Conservation (phyloP, 2,888 invertebrate species). For the Himalopsyche japonica region DNA sequence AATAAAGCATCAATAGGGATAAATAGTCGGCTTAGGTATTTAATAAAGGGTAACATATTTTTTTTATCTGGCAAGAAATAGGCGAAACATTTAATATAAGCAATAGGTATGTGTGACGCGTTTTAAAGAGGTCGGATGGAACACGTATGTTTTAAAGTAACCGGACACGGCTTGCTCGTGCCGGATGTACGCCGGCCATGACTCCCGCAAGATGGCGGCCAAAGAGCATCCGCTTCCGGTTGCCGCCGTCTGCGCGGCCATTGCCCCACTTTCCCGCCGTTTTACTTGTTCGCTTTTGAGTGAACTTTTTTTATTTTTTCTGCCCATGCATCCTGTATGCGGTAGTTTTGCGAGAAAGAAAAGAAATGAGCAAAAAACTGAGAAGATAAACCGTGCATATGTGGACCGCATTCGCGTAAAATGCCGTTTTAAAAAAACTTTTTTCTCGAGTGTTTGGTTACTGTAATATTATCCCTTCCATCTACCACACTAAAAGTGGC, state of each 20-base stretch:
- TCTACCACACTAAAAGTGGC: too few species aligned
- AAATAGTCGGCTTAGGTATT: too few species aligned
- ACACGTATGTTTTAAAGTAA: constrained; percentile 37
- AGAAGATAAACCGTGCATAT: not conserved
- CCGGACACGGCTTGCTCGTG: constrained; percentile 19
- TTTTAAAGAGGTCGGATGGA: constrained; percentile 5
- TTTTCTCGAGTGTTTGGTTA: too few species aligned
- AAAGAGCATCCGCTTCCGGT: constrained; percentile 38
- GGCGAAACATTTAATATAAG: not conserved
- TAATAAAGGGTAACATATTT: not conserved
- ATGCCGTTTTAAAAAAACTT: not conserved
- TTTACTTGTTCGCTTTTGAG: not conserved
- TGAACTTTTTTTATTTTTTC: not conserved
- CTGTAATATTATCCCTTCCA: too few species aligned
- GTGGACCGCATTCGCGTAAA: not conserved
- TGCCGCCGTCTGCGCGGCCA: constrained; percentile 25
- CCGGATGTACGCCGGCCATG: constrained; percentile 30
- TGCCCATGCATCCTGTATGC: not conserved
- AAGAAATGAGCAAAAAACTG: not conserved
- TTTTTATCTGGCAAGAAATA: not conserved
- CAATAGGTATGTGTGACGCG: not conserved
- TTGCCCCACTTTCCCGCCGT: constrained; percentile 21
- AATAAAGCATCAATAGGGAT: too few species aligned
- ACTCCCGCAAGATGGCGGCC: constrained; percentile 38
- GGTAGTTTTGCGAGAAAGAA: not conserved